Evolutionary conservation across 1,140 invertebrate species (phyloP).

Genomic region (Dryas iulia): DNA sequence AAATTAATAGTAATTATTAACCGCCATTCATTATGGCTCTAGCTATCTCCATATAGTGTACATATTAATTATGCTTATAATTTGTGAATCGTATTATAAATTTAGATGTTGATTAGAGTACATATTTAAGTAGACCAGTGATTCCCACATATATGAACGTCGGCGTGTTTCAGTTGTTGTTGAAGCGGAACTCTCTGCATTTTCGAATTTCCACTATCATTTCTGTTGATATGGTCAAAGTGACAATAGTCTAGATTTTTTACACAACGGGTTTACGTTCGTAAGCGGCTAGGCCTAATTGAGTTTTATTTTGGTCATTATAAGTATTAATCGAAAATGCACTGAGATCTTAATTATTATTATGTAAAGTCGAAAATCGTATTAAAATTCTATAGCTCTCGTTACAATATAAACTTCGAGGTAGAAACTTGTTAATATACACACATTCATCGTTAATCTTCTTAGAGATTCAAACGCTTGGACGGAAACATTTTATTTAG

Average conservation of each 20-base stretch:
- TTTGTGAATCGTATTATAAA: slow-evolving; percentile 1
- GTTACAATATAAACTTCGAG: slow-evolving; percentile 8
- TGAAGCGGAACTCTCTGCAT: slow-evolving; percentile 21
- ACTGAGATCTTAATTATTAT: slow-evolving; percentile 3
- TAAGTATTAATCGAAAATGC: slow-evolving; percentile 20
- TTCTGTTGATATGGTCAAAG: not conserved
- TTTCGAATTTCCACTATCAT: slow-evolving; percentile 15
- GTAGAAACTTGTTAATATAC: slow-evolving; percentile 18
- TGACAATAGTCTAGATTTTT: slow-evolving; percentile 21
- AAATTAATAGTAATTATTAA: too few species aligned
- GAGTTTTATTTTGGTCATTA: slow-evolving; percentile 9
- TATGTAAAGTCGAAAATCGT: slow-evolving; percentile 1
- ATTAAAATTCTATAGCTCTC: slow-evolving; percentile 27
- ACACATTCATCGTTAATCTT: slow-evolving; percentile 6
- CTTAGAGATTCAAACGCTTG: slow-evolving; percentile 20
- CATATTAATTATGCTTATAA: slow-evolving; percentile 1
- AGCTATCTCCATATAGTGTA: too few species aligned
- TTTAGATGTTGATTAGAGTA: not conserved
- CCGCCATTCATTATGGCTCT: too few species aligned
- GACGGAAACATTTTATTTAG: not conserved
- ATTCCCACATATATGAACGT: not conserved
- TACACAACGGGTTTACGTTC: slow-evolving; percentile 24
- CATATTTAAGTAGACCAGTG: not conserved
- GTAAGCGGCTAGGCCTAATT: slow-evolving; percentile 25
- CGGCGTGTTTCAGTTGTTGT: slow-evolving; percentile 1